These are phyloP conservation scores for Apeltes quadracus DNA, from an alignment of 2,113 vertebrate genomes.

Conservation along the genomic window DNA sequence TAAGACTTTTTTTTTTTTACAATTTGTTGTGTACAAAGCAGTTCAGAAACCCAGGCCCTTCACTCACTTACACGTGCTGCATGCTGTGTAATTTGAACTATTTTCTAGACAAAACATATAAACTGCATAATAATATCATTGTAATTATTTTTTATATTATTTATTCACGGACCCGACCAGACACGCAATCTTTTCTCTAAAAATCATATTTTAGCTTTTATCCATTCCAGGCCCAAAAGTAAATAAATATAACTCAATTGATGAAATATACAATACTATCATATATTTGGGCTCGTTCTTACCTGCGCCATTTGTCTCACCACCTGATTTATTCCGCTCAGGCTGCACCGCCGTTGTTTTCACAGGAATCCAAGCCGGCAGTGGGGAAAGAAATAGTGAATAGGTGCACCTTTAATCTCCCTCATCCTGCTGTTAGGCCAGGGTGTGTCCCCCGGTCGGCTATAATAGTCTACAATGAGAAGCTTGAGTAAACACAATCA, in stretches of 20 bases:
- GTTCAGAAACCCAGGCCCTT: no score
- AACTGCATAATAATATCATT: no score
- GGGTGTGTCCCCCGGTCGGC: slow-evolving; percentile 71
- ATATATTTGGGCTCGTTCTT: not conserved
- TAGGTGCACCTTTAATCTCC: slow-evolving; percentile 74
- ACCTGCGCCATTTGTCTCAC: not conserved
- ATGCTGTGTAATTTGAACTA: not conserved
- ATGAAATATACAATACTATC: not conserved
- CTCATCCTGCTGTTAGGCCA: slow-evolving; percentile 71
- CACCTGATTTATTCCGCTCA: not conserved
- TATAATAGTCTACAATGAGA: slow-evolving; percentile 81
- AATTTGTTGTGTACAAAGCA: no score
- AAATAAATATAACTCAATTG: not conserved
- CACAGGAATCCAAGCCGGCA: slow-evolving; percentile 39
- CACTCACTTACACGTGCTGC: not conserved
- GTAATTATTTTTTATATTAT: not conserved
- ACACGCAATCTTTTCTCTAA: not conserved
- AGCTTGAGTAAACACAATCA: slow-evolving; percentile 84
- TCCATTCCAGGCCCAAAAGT: not conserved
- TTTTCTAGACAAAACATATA: no score
- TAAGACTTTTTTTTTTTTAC: not conserved
- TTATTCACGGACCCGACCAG: not conserved
- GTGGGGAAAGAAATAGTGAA: slow-evolving; percentile 60
- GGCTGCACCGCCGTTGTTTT: slow-evolving; percentile 31
- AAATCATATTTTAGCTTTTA: not conserved